These are phyloP conservation scores for Leucophora obtusa DNA, from an alignment of 2,888 invertebrate species.

Conservation along the genomic window DNA sequence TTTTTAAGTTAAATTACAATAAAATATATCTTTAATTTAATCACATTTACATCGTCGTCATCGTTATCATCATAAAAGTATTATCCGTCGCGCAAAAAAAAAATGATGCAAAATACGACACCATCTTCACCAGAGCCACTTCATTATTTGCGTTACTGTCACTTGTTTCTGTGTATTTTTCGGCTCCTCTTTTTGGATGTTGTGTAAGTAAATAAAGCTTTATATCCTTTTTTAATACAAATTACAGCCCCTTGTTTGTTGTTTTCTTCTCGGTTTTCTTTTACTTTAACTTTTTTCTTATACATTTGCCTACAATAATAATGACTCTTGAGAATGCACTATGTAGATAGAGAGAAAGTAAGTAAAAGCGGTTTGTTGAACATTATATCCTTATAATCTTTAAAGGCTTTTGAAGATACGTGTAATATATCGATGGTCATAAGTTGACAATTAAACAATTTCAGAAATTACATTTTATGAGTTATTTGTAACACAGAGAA, in stretches of 20 bases:
- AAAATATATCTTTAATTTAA: conserved; percentile 8
- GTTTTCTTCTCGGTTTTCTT: too few relatives aligned
- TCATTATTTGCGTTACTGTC: conserved; percentile 59
- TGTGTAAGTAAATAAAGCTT: too few relatives aligned
- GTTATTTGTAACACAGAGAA: too few relatives aligned
- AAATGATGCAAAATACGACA: too few relatives aligned
- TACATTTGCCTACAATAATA: conserved; percentile 32
- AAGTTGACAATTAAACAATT: too few relatives aligned
- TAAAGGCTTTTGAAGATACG: conserved; percentile 1
- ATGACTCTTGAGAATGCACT: conserved; percentile 52
- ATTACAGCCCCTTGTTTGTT: too few relatives aligned
- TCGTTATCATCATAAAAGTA: neutral
- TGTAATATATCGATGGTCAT: too few relatives aligned
- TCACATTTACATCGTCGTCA: conserved; percentile 21
- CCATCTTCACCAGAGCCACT: neutral
- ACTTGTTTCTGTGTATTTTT: conserved; percentile 1
- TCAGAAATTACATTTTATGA: too few relatives aligned
- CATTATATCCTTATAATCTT: conserved; percentile 19
- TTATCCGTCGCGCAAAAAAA: neutral
- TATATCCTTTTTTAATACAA: too few relatives aligned
- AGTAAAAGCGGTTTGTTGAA: neutral
- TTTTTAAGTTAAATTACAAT: too few relatives aligned
- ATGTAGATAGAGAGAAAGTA: conserved; percentile 23
- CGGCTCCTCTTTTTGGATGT: too few relatives aligned
- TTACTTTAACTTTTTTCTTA: too few relatives aligned